Evolutionary conservation across 1,140 invertebrate genomes (phyloP).

Genomic region (Ridgeia piscesae): DNA sequence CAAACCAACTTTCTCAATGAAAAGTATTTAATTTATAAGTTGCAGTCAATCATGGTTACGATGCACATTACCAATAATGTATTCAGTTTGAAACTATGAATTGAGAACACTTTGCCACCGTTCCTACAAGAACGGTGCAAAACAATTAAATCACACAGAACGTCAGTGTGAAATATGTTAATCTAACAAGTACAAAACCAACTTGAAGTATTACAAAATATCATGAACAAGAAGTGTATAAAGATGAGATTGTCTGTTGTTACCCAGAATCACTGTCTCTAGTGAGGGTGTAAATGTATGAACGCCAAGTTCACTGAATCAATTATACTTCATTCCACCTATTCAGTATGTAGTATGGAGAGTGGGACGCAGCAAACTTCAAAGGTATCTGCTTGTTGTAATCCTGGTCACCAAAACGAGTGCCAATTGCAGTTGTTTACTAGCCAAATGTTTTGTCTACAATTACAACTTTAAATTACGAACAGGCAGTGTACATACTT

Average conservation of each 20-base stretch:
- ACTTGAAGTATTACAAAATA: slow-evolving; percentile 1
- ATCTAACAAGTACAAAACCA: neutral
- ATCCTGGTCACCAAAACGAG: no score
- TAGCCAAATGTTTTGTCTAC: no score
- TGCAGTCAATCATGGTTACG: neutral
- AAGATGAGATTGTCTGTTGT: neutral
- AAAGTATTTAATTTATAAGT: neutral
- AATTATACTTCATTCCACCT: no score
- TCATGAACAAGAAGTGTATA: neutral
- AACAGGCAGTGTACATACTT: no score
- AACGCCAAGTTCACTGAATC: no score
- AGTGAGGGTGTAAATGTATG: no score
- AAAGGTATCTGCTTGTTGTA: no score
- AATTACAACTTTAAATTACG: no score
- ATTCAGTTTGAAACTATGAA: neutral
- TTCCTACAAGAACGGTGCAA: neutral
- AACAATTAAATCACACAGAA: neutral
- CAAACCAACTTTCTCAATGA: neutral
- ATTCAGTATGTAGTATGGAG: no score
- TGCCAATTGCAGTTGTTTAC: no score
- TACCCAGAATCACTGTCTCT: no score
- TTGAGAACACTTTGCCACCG: neutral
- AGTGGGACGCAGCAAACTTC: no score
- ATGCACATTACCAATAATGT: neutral
- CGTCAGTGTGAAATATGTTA: neutral